phyloP scores from a whole-genome alignment of 1,140 invertebrate genomes.

The Leguminivora glycinivorella region DNA sequence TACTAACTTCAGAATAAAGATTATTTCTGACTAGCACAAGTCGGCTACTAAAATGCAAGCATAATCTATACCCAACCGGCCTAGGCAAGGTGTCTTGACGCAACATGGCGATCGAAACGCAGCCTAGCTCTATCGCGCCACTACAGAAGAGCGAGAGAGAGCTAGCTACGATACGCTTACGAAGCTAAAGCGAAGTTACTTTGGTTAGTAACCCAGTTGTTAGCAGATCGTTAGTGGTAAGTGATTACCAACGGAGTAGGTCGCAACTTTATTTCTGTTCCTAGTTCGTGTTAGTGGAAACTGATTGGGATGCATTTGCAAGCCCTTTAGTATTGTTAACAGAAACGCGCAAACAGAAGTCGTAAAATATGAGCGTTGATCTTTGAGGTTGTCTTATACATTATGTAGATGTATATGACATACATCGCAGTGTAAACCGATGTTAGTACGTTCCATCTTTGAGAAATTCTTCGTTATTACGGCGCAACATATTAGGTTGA shows the following conservation, averaged over 20 bases:
- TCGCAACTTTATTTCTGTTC: constrained; percentile 17
- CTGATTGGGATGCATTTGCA: constrained; percentile 3
- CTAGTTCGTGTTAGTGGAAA: background rate
- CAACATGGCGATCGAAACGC: too few species aligned
- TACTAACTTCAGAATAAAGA: background rate
- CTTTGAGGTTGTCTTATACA: background rate
- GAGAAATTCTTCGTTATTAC: too few species aligned
- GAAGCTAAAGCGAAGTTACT: too few species aligned
- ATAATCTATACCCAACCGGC: constrained; percentile 7
- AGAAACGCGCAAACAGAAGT: background rate
- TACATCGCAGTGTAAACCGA: too few species aligned
- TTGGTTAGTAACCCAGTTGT: too few species aligned
- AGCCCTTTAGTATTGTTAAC: background rate
- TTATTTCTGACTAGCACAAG: background rate
- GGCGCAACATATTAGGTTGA: too few species aligned
- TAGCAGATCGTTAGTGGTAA: background rate
- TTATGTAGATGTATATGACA: too few species aligned
- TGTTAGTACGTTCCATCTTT: too few species aligned
- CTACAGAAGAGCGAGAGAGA: too few species aligned
- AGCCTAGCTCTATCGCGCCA: too few species aligned
- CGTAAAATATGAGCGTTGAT: background rate
- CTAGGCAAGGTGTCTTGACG: too few species aligned
- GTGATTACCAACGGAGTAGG: constrained; percentile 21
- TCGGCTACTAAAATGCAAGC: constrained; percentile 1
- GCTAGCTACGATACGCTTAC: too few species aligned